Percentiles rank a stretch among this genome's conserved stretches.
phyloP scores from a whole-genome alignment of 1,140 invertebrate species.

The Drosophila nigromelanica region DNA sequence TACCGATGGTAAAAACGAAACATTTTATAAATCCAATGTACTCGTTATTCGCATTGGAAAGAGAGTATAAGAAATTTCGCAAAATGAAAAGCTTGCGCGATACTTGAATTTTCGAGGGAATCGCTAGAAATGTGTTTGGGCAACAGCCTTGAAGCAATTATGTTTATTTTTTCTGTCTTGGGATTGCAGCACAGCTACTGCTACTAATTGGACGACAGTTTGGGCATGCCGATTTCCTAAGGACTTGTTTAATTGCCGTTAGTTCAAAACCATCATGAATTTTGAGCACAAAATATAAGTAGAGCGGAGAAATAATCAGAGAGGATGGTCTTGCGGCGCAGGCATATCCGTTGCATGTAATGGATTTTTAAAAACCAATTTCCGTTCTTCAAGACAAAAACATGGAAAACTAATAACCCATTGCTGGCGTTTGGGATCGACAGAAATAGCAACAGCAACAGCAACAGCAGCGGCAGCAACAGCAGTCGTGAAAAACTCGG shows the following conservation, averaged over 20 bases:
- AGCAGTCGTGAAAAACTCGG: conserved; percentile 25
- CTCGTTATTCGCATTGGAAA: not conserved
- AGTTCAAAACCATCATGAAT: not conserved
- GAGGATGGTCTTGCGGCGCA: conserved; percentile 53
- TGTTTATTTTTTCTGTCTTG: conserved; percentile 58
- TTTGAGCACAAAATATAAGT: not conserved
- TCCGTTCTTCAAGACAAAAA: conserved; percentile 56
- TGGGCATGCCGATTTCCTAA: conserved; percentile 12
- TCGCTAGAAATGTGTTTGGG: conserved; percentile 20
- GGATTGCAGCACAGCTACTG: conserved; percentile 12
- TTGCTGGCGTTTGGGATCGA: conserved; percentile 40
- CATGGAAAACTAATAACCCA: conserved; percentile 78
- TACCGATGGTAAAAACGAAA: no score
- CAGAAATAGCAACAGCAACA: conserved; percentile 4
- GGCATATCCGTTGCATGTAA: conserved; percentile 58
- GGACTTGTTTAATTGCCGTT: conserved; percentile 38
- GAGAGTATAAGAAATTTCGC: conserved; percentile 43
- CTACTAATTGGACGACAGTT: conserved; percentile 44
- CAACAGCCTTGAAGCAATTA: conserved; percentile 57
- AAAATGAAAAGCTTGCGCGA: conserved; percentile 43
- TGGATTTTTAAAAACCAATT: conserved; percentile 82
- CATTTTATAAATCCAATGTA: not conserved
- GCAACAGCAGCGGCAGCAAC: not conserved
- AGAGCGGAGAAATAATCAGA: conserved; percentile 50
- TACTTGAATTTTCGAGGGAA: conserved; percentile 43